Conservation (phyloP, 2,888 invertebrate genomes). For the Buathra laborator region DNA sequence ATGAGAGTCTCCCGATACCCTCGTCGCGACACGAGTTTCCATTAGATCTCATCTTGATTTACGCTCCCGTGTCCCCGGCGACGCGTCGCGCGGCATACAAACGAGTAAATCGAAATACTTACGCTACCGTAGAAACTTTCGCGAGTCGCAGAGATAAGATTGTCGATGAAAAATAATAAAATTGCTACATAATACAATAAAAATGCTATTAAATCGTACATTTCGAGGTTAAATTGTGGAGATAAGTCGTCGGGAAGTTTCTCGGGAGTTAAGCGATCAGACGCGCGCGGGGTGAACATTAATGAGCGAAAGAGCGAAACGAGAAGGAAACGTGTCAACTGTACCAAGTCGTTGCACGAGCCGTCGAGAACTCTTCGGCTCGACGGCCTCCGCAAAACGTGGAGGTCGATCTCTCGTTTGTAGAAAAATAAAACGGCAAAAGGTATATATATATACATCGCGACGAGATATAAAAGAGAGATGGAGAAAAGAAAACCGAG, state of each 20-base stretch:
- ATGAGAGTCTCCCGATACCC: background rate
- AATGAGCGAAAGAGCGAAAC: constrained; percentile 36
- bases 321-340: constrained; percentile 49
- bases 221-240: constrained; percentile 4
- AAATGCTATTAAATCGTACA: no score
- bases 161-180: background rate
- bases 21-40: constrained; percentile 48
- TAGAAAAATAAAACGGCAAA: background rate
- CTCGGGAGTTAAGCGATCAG: background rate
- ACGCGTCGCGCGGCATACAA: background rate
- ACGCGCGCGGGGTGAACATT: constrained; percentile 6
- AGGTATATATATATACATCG: constrained; percentile 16
- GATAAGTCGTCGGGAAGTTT: constrained; percentile 19
- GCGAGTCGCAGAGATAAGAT: background rate
- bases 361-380: constrained; percentile 5
- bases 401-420: constrained; percentile 43
- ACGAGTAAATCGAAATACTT: constrained; percentile 47
- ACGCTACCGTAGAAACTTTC: constrained; percentile 59
- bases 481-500: constrained; percentile 17
- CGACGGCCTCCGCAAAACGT: constrained; percentile 39
- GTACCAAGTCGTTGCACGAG: background rate
- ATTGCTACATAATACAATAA: no score
- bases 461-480: constrained; percentile 20
- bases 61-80: constrained; percentile 44
- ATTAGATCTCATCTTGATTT: constrained; percentile 66